These are phyloP conservation scores for Neoniphon sammara DNA, from an alignment of 2,797 vertebrate genomes.

Conservation along the genomic window DNA sequence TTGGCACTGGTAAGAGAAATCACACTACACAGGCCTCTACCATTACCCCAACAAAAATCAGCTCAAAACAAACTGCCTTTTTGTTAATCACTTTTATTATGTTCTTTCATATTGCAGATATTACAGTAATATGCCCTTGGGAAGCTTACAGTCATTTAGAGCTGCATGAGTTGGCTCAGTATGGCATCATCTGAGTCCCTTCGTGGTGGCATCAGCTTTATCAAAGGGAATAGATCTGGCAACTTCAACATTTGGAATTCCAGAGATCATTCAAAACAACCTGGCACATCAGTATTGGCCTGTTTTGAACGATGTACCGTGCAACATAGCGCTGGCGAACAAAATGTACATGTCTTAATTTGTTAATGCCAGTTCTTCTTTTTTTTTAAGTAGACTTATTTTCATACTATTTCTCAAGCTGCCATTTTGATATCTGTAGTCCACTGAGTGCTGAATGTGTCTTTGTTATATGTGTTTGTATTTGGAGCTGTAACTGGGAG, in stretches of 20 bases:
- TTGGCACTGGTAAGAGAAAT: constrained; percentile 86
- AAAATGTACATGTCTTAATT: not conserved
- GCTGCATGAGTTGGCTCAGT: constrained; percentile 91
- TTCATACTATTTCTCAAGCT: constrained; percentile 44
- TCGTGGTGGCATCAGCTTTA: not conserved
- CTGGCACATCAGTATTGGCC: not conserved
- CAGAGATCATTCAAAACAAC: not conserved
- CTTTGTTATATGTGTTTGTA: constrained; percentile 25
- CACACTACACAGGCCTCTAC: not conserved
- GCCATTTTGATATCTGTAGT: constrained; percentile 34
- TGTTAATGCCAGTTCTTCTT: constrained; percentile 2
- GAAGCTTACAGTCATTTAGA: constrained; percentile 93
- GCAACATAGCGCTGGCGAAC: not conserved
- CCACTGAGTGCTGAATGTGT: constrained; percentile 18
- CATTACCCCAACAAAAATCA: too few relatives aligned
- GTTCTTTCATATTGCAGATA: constrained; percentile 79
- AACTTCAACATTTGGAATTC: not conserved
- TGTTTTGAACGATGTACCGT: not conserved
- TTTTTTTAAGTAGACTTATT: constrained; percentile 38
- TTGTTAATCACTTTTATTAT: not conserved
- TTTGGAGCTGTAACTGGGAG: constrained; percentile 31
- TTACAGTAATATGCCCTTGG: constrained; percentile 93
- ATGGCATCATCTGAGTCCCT: constrained; percentile 87
- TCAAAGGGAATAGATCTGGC: constrained; percentile 17
- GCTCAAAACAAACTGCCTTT: not conserved